phyloP scores from a whole-genome alignment of 35 echinoderm and acorn worm species.

The Acanthaster planci region DNA sequence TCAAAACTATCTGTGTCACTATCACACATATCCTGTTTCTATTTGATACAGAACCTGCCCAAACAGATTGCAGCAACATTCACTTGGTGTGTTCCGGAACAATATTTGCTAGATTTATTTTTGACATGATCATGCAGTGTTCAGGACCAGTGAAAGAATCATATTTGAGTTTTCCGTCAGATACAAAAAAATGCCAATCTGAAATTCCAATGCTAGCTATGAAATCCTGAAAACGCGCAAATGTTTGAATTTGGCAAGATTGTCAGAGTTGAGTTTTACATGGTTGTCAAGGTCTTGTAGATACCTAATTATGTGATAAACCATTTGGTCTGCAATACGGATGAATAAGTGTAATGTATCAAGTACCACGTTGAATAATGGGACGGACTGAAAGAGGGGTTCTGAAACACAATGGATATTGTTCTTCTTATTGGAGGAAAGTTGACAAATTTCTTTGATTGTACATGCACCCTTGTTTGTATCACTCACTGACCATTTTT shows the following conservation, averaged over 20 bases:
- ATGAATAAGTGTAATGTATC: conserved; percentile 19
- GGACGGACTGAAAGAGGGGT: conserved; percentile 33
- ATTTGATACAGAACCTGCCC: no score
- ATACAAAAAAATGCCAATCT: no score
- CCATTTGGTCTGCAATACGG: conserved; percentile 16
- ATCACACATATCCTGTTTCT: no score
- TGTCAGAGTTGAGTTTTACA: neutral
- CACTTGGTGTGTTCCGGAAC: no score
- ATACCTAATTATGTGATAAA: conserved; percentile 26
- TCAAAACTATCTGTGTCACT: no score
- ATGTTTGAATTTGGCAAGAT: conserved; percentile 27
- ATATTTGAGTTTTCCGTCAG: no score
- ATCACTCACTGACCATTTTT: conserved; percentile 47
- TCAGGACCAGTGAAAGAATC: no score
- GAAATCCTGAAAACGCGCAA: no score
- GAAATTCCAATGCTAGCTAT: no score
- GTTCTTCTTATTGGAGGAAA: conserved; percentile 30
- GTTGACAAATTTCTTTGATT: conserved; percentile 42
- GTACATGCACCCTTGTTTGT: conserved; percentile 36
- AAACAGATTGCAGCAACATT: no score
- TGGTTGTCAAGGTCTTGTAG: conserved; percentile 32
- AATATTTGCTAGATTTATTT: no score
- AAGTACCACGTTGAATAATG: neutral
- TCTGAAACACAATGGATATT: conserved; percentile 6
- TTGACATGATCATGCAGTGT: no score